Conservation (phyloP, 1,140 invertebrate species). For the Lepidurus packardi region DNA sequence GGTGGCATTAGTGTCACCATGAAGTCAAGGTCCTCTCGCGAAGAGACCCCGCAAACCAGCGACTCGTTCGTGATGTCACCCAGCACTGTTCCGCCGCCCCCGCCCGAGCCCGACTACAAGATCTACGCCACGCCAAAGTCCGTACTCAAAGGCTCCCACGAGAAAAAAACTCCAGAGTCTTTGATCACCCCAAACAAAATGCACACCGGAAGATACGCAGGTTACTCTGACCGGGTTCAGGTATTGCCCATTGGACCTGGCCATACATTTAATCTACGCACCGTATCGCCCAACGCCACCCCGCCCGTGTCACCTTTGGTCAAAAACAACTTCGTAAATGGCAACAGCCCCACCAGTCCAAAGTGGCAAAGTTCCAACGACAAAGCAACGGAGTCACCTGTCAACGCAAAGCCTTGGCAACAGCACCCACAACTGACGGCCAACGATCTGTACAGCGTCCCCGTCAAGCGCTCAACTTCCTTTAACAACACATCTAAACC, state of each 20-base stretch:
- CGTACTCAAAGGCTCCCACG: not conserved
- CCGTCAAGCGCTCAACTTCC: constrained; percentile 25
- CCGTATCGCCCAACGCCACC: not conserved
- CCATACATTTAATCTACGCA: constrained; percentile 38
- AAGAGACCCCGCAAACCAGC: constrained; percentile 31
- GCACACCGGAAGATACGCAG: constrained; percentile 30
- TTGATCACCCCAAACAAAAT: not conserved
- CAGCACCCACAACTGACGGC: not conserved
- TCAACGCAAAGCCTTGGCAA: not conserved
- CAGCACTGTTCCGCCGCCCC: constrained; percentile 37
- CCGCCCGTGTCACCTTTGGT: constrained; percentile 20
- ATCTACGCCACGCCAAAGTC: constrained; percentile 34
- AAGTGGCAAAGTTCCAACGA: not conserved
- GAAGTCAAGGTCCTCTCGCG: constrained; percentile 53
- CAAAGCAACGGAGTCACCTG: not conserved
- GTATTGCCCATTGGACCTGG: constrained; percentile 41
- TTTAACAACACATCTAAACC: constrained; percentile 24
- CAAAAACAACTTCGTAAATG: constrained; percentile 5
- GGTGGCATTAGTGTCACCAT: constrained; percentile 68
- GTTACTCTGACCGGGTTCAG: constrained; percentile 35
- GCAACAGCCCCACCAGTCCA: not conserved
- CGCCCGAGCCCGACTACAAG: constrained; percentile 26
- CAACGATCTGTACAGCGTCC: constrained; percentile 26
- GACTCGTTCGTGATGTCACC: constrained; percentile 37
- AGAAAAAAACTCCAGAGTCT: not conserved